Base-by-base conservation (phyloP, 2,113 vertebrate genomes). In the Addax nasomaculatus region DNA sequence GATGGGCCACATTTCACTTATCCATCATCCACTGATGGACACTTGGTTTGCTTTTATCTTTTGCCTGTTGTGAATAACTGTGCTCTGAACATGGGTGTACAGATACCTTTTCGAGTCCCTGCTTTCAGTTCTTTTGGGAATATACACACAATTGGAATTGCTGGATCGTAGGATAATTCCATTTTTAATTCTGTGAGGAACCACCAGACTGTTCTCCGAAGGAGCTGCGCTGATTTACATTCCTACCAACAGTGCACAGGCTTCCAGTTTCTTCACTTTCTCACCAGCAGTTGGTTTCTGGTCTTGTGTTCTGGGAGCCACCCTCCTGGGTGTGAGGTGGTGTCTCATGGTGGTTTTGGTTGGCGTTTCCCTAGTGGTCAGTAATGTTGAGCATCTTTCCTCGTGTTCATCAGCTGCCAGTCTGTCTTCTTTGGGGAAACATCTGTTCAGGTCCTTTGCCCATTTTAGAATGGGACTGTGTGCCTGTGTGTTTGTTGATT, bases 211-310 rank as follows among this genome's bases (percentile, higher is more conserved):
- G 2, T 57, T 76, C 45, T 30, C 67, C 0, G 0, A 19, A 55
- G 87, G 13, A 21, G 36, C 27, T 0, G 5, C 0, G 0, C 45
- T 6, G 1, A n/a, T n/a, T 39, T 43, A 23, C 13, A 0, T 39
- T 5, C 47, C 36, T 13, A 2, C 36, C 47, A 9, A 17, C 58
- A 23, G 45, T 3, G 13, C 6, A 3, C 53, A 11, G 70, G 19
- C 39, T 8, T 30, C 39, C 3, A 0, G 29, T 14, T 23, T 15
- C 67, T 25, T 25, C 51, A 1, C 19, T 15, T 57, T 43, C 70
- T 23, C 51, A 1, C 13, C 19, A 10, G 3, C 29, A 14, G 19
- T 23, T 43, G 67, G 7, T 23, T 25, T 11, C 49, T 73, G n/a
- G 23, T 17, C 23, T 55, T 53, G 19, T n/a, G 39, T 15, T n/a